phyloP scores from a whole-genome alignment of 1,140 invertebrate species.

The Hydropsyche tenuis region DNA sequence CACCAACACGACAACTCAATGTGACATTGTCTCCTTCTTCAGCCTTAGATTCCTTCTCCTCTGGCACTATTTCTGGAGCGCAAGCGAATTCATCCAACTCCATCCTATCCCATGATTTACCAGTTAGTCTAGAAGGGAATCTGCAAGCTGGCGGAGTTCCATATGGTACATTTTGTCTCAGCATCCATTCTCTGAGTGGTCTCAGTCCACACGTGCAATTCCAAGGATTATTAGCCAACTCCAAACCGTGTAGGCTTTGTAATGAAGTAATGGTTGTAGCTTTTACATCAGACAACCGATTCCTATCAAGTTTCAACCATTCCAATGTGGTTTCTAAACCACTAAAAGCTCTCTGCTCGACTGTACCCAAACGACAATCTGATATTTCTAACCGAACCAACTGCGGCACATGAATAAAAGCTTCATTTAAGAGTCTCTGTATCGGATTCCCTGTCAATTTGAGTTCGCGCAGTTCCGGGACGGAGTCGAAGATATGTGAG shows the following conservation, averaged over 20 bases:
- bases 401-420: conserved; percentile 72
- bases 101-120: conserved; percentile 75
- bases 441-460: conserved; percentile 78
- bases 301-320: conserved; percentile 78
- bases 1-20: conserved; percentile 73
- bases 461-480: conserved; percentile 77
- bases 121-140: conserved; percentile 66
- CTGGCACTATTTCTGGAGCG: conserved; percentile 68
- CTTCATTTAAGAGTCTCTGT: conserved; percentile 69
- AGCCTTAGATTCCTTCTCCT: conserved; percentile 63
- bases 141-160: conserved; percentile 73
- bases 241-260: conserved; percentile 73
- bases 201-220: conserved; percentile 80
- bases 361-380: conserved; percentile 69
- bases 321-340: conserved; percentile 74
- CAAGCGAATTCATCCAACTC: conserved; percentile 83
- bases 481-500: conserved; percentile 71
- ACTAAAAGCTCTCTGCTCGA: conserved; percentile 74
- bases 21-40: conserved; percentile 77
- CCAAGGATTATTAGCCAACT: conserved; percentile 80
- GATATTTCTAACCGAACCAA: conserved; percentile 76
- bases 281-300: conserved; percentile 70
- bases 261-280: conserved; percentile 71
- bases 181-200: conserved; percentile 78
- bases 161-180: conserved; percentile 75